These are phyloP conservation scores for Mus pahari DNA, from an alignment of 2,113 vertebrate species.

Conservation along the genomic window DNA sequence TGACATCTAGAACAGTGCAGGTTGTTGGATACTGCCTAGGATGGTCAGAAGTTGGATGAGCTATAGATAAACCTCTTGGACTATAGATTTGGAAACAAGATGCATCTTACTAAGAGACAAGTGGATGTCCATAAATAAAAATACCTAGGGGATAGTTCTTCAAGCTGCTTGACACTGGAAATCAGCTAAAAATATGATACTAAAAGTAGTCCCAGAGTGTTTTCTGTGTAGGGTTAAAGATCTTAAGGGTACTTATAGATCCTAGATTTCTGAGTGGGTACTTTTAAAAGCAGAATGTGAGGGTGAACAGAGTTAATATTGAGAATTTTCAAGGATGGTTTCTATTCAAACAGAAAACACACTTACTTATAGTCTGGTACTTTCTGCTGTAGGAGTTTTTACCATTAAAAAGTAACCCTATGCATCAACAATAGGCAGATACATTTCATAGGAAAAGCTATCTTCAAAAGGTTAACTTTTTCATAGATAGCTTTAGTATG, in stretches of 20 bases:
- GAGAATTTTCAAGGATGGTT: not conserved
- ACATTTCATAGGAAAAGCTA: not conserved
- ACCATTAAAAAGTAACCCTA: not conserved
- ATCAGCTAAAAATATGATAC: not conserved
- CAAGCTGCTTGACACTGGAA: not conserved
- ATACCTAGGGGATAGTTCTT: not conserved
- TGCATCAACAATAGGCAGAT: not conserved
- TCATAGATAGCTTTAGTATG: not conserved
- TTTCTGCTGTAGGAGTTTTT: not conserved
- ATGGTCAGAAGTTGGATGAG: not conserved
- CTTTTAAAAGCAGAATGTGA: not conserved
- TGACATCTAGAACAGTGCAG: not conserved
- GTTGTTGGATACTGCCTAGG: not conserved
- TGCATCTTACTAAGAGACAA: not conserved
- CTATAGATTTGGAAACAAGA: not conserved
- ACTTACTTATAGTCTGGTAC: not conserved
- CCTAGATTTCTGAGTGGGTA: not conserved
- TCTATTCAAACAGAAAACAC: not conserved
- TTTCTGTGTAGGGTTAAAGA: conserved; percentile 9
- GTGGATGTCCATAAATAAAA: not conserved
- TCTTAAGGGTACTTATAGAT: not conserved
- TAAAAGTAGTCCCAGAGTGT: not conserved
- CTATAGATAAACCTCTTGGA: not conserved
- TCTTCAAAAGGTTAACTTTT: not conserved
- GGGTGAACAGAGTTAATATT: not conserved